Conservation (phyloP, 2,113 vertebrate genomes). For the Bos javanicus region DNA sequence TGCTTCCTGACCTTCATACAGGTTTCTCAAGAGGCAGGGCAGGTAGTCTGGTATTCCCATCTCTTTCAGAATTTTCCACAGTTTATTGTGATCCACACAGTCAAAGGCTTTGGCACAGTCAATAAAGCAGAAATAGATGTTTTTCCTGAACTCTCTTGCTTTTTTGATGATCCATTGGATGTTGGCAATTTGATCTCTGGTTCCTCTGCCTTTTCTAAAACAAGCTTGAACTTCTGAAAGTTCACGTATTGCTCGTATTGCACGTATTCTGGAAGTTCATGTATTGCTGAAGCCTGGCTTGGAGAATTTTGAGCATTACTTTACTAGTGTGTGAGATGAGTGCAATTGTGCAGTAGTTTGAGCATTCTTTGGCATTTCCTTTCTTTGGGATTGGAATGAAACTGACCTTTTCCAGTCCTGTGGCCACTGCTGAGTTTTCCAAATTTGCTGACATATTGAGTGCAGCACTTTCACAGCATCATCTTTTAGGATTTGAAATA, state of each 20-base stretch:
- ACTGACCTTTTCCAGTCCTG: background rate
- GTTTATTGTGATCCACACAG: too few species aligned
- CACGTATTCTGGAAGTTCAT: background rate
- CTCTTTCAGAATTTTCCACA: background rate
- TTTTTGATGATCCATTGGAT: accelerated
- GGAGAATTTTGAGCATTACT: background rate
- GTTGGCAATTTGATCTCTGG: background rate
- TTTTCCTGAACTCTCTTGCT: background rate
- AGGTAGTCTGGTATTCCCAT: too few species aligned
- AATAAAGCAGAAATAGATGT: background rate
- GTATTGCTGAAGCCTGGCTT: background rate
- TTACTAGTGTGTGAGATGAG: background rate
- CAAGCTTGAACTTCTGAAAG: background rate
- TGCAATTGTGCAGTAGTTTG: background rate
- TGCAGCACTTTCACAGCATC: background rate
- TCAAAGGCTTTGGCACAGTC: background rate
- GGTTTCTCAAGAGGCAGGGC: too few species aligned
- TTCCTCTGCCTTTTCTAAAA: background rate
- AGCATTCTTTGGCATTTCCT: background rate
- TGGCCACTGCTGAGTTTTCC: background rate
- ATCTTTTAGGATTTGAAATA: background rate
- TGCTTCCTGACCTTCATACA: too few species aligned
- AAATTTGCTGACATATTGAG: background rate
- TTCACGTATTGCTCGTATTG: background rate
- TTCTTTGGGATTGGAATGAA: background rate